Conservation (phyloP, 2,797 vertebrate species). For the Rhinatrema bivittatum region DNA sequence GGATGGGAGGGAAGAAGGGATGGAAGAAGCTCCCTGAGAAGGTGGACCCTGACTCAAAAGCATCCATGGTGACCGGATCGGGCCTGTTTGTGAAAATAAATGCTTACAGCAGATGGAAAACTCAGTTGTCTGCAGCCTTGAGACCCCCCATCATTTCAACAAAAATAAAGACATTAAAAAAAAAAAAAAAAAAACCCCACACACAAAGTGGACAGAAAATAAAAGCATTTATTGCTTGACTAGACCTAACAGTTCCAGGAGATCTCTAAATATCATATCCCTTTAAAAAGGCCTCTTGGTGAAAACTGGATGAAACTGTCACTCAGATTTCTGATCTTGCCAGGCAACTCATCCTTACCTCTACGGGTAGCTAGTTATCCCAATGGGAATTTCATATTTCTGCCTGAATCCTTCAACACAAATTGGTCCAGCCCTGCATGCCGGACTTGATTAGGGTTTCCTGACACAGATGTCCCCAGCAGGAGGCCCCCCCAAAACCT, state of each 20-base stretch:
- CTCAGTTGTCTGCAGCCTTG: too few species aligned
- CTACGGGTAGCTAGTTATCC: conserved; percentile 50
- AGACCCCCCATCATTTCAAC: too few species aligned
- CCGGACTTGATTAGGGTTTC: conserved; percentile 45
- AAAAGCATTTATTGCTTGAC: not conserved
- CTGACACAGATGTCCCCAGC: conserved; percentile 45
- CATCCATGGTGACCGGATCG: too few species aligned
- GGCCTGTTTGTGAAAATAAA: too few species aligned
- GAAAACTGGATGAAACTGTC: conserved; percentile 46
- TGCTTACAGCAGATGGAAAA: too few species aligned
- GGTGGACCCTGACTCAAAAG: too few species aligned
- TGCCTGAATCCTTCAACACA: conserved; percentile 42
- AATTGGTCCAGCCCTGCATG: conserved; percentile 34
- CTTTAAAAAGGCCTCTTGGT: conserved; percentile 15
- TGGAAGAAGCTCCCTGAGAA: too few species aligned
- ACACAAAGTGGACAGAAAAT: not conserved
- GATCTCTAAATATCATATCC: not conserved
- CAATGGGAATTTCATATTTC: conserved; percentile 46
- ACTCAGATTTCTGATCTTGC: conserved; percentile 42
- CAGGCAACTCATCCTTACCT: conserved; percentile 34
- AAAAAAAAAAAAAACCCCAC: too few species aligned
- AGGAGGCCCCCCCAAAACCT: conserved; percentile 27
- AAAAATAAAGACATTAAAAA: too few species aligned
- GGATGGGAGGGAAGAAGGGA: too few species aligned
- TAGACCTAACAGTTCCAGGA: not conserved